Evolutionary conservation across 92 coral and sea anemone genomes (phyloP).

Genomic region (Bergia sp.): DNA sequence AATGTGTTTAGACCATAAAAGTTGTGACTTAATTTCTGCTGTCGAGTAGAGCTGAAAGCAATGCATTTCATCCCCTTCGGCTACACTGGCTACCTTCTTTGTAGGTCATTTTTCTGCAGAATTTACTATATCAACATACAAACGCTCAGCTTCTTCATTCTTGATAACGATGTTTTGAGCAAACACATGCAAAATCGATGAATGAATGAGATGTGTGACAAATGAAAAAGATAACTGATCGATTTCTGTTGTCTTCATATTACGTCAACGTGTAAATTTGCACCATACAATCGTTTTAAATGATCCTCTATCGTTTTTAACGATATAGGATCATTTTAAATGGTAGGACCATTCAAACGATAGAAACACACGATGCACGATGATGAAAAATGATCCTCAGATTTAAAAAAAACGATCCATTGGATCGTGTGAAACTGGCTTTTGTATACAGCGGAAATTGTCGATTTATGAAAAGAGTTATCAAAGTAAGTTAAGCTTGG

Average conservation of each 20-base stretch:
- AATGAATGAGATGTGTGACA: slow-evolving; percentile 4
- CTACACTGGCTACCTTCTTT: slow-evolving; percentile 12
- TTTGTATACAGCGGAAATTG: slow-evolving; percentile 12
- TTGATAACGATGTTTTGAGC: slow-evolving; percentile 10
- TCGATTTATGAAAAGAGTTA: slow-evolving; percentile 18
- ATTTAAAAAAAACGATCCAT: not conserved
- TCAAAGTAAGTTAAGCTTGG: slow-evolving; percentile 19
- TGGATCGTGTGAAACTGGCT: slow-evolving; percentile 27
- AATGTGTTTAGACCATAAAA: not conserved
- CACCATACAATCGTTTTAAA: too few species aligned
- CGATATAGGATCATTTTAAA: too few species aligned
- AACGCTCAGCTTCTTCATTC: not conserved
- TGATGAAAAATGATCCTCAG: slow-evolving; percentile 15
- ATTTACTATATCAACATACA: slow-evolving; percentile 7
- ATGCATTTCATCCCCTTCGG: slow-evolving; percentile 8
- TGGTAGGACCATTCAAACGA: too few species aligned
- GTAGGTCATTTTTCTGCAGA: slow-evolving; percentile 13
- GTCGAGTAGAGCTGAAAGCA: slow-evolving; percentile 15
- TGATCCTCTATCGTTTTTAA: too few species aligned
- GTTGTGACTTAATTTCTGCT: not conserved
- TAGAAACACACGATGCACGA: not conserved
- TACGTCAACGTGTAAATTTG: too few species aligned
- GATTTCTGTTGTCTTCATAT: not conserved
- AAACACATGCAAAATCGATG: slow-evolving; percentile 2
- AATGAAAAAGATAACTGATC: not conserved